Evolutionary conservation across 2,888 invertebrate genomes (phyloP).

Genomic region (Platynereis dumerilii): DNA sequence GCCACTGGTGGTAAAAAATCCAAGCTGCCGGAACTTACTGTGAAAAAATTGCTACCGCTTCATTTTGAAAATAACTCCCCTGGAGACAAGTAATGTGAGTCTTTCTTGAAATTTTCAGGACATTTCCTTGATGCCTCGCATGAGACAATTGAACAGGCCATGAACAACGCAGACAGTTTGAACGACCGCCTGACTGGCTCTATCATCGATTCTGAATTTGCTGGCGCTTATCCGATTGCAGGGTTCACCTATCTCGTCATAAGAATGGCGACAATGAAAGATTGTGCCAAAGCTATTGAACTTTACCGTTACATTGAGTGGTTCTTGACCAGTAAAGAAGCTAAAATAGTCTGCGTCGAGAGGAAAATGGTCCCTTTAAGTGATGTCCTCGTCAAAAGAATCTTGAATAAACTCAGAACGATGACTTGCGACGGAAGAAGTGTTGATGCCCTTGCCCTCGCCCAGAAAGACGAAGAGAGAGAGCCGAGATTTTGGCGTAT

Average conservation of each 20-base stretch:
- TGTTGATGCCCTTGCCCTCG: conserved; percentile 40
- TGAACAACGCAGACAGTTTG: neutral
- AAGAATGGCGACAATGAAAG: conserved; percentile 34
- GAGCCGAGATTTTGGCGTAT: conserved; percentile 33
- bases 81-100: too few relatives aligned
- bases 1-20: too few relatives aligned
- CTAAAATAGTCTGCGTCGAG: conserved; percentile 1
- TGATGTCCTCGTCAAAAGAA: conserved; percentile 28
- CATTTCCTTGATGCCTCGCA: too few relatives aligned
- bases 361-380: conserved; percentile 45
- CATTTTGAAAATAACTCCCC: too few relatives aligned
- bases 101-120: too few relatives aligned
- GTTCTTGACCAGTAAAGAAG: conserved; percentile 38
- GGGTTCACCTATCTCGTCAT: conserved; percentile 54
- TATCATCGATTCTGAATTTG: conserved; percentile 37
- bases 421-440: conserved; percentile 39
- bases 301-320: conserved; percentile 52
- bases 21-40: too few relatives aligned
- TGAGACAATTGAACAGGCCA: too few relatives aligned
- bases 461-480: conserved; percentile 41
- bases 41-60: too few relatives aligned
- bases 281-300: conserved; percentile 49
- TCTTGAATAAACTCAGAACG: conserved; percentile 47
- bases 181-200: conserved; percentile 29
- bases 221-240: conserved; percentile 48